Conservation (phyloP, 2,113 vertebrate genomes). For the Nannobrachium achirus region DNA sequence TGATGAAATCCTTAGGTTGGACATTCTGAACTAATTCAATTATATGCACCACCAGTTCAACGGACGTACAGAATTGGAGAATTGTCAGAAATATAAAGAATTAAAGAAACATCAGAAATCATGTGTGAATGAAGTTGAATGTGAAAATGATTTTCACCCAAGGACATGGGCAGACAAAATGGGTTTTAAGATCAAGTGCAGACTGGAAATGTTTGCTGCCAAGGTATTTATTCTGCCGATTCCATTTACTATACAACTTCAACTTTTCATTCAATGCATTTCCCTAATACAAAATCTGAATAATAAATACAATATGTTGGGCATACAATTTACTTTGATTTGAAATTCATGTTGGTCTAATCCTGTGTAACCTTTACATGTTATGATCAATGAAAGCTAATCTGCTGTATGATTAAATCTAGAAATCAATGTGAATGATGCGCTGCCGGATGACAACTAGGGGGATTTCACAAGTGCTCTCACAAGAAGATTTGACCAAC, state of each 20-base stretch:
- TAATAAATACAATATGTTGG: too few species aligned
- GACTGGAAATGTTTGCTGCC: slow-evolving; percentile 35
- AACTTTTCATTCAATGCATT: background rate
- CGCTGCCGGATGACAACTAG: slow-evolving; percentile 15
- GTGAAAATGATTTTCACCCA: slow-evolving; percentile 55
- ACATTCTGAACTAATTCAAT: slow-evolving; percentile 72
- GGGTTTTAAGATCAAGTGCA: slow-evolving; percentile 39
- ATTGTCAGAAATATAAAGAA: slow-evolving; percentile 68
- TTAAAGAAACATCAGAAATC: slow-evolving; percentile 59
- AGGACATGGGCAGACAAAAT: slow-evolving; percentile 36
- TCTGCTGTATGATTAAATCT: slow-evolving; percentile 22
- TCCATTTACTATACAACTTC: slow-evolving; percentile 31
- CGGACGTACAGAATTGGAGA: slow-evolving; percentile 66
- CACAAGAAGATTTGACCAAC: background rate
- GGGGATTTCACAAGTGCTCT: background rate
- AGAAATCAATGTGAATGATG: slow-evolving; percentile 36
- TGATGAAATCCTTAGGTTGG: slow-evolving; percentile 62
- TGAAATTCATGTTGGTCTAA: slow-evolving; percentile 4
- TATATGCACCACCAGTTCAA: slow-evolving; percentile 72
- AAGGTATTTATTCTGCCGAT: slow-evolving; percentile 37
- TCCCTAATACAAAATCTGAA: too few species aligned
- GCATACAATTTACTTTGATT: too few species aligned
- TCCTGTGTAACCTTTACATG: background rate
- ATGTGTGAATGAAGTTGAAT: slow-evolving; percentile 61
- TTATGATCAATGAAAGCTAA: slow-evolving; percentile 36